phyloP scores from a whole-genome alignment of 2,797 vertebrate genomes.

The Clarias fuscus region DNA sequence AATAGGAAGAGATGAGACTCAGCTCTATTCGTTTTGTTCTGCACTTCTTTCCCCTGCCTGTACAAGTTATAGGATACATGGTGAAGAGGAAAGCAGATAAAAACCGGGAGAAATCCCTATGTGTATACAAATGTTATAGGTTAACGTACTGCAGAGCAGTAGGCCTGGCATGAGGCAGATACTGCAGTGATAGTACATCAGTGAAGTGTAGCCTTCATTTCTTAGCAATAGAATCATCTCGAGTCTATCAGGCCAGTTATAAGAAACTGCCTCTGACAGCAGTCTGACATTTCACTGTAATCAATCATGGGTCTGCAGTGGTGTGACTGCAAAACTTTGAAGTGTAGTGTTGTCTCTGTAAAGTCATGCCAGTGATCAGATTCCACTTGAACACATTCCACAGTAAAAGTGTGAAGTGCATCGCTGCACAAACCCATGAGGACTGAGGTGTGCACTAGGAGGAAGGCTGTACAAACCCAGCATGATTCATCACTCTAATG shows the following conservation, averaged over 20 bases:
- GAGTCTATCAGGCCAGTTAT: neutral
- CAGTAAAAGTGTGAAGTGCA: constrained; percentile 7
- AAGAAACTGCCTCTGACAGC: constrained; percentile 4
- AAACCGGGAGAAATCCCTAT: neutral
- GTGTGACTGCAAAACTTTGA: constrained; percentile 21
- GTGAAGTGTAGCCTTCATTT: constrained; percentile 7
- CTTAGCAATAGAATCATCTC: constrained; percentile 10
- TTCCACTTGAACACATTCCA: constrained; percentile 17
- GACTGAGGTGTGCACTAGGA: neutral
- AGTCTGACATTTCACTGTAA: constrained; percentile 26
- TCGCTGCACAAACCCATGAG: constrained; percentile 10
- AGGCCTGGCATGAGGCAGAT: neutral
- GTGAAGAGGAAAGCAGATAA: constrained; percentile 17
- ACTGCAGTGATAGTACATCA: neutral
- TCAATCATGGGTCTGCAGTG: constrained; percentile 3
- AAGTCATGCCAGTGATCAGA: constrained; percentile 12
- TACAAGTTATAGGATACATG: neutral
- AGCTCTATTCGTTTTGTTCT: constrained; percentile 21
- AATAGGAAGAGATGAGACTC: constrained; percentile 41
- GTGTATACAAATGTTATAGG: constrained; percentile 21
- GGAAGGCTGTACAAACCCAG: constrained; percentile 4
- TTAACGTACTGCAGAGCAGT: neutral
- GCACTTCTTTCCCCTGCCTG: constrained; percentile 13
- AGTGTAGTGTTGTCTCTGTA: constrained; percentile 8
- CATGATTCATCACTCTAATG: constrained; percentile 31